A percentile compares a stretch with the other conserved stretches of the same genome.
Conservation (phyloP, 2,113 vertebrate genomes). For the Chamaetylas fuelleborni region DNA sequence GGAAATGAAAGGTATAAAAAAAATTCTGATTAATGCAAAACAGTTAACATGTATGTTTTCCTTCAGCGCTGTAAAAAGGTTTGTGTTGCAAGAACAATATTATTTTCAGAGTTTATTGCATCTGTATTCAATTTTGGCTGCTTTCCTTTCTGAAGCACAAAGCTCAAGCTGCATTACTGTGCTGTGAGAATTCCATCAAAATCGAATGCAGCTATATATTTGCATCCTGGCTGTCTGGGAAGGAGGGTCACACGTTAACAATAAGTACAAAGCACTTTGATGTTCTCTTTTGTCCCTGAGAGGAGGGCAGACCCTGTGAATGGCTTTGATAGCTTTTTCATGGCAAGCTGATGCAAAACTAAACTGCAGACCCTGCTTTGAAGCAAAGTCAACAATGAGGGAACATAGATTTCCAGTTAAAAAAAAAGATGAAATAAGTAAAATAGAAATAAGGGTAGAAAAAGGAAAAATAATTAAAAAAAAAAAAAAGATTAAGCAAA, state of each 20-base stretch:
- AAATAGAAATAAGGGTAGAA: conserved; percentile 7
- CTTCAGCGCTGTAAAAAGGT: background rate
- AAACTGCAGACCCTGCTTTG: background rate
- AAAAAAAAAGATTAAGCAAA: background rate
- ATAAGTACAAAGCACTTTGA: background rate
- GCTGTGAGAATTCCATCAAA: background rate
- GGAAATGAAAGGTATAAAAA: background rate
- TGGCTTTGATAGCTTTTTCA: background rate
- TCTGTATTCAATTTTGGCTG: background rate
- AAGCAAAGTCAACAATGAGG: background rate
- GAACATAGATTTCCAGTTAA: background rate
- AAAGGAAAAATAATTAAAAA: background rate
- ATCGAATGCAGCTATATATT: background rate
- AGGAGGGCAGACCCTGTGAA: background rate
- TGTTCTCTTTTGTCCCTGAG: background rate
- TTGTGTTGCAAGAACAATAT: background rate
- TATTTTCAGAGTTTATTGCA: conserved; percentile 16
- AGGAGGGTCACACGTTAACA: background rate
- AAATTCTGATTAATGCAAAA: background rate
- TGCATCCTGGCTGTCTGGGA: background rate
- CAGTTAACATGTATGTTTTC: background rate
- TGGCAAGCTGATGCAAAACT: background rate
- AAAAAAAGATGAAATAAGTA: conserved; percentile 36
- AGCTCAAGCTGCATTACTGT: background rate
- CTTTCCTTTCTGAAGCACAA: background rate